A percentile compares a stretch with the other conserved stretches of the same genome.
phyloP scores from a whole-genome alignment of 2,113 vertebrate genomes.

The Lontra canadensis region DNA sequence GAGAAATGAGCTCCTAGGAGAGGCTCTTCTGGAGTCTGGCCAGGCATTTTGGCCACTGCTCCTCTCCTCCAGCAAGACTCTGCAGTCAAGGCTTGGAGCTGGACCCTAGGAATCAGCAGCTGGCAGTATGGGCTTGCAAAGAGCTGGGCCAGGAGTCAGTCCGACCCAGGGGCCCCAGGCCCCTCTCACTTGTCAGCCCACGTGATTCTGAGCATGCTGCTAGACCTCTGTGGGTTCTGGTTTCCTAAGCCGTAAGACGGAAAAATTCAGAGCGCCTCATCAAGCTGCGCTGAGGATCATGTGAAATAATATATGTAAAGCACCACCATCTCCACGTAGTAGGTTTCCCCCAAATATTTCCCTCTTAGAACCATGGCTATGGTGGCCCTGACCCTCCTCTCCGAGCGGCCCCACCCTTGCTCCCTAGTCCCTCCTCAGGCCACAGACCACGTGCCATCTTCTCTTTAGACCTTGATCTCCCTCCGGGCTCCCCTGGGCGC shows the following conservation, averaged over 20 bases:
- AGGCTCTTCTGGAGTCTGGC: neutral
- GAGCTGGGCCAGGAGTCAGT: neutral
- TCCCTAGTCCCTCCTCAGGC: neutral
- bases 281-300: neutral
- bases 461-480: constrained; percentile 73
- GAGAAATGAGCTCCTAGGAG: neutral
- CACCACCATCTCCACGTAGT: neutral
- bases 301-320: neutral
- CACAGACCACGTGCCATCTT: constrained; percentile 35
- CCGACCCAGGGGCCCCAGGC: neutral
- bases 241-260: neutral
- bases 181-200: neutral
- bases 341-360: neutral
- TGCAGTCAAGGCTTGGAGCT: neutral
- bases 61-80: neutral
- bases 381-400: neutral
- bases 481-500: constrained; percentile 62
- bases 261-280: neutral
- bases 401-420: neutral
- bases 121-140: neutral
- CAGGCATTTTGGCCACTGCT: neutral
- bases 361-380: neutral
- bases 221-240: neutral
- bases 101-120: neutral
- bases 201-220: neutral